Evolutionary conservation across 2,888 invertebrate genomes (phyloP), one percentile per base, ranked within the genome.

Genomic region (Bembecia ichneumoniformis): DNA sequence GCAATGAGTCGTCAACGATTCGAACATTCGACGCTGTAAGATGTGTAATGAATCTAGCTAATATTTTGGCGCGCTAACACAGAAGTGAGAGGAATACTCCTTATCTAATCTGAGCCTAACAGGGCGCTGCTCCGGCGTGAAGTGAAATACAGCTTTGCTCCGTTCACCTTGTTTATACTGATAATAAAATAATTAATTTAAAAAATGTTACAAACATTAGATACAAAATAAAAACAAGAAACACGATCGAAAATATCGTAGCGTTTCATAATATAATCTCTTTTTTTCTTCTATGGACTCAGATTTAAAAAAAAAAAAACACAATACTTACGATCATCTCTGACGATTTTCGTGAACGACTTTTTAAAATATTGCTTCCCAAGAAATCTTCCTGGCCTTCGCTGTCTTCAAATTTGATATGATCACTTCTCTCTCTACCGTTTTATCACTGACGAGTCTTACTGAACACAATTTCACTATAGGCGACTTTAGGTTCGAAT

Each of bases 281-380:
- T 36, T 0, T 36, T 36, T 36, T 3, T 35, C 11, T 35, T 35
- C 11, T 35, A 11, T 36, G 36, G 9, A 20, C 20, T 20, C 3
- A 20, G 4, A 20, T 20, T 20, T 4, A 20, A 40, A 0, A 13
- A 40, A 14, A 15, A 1, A 16, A 1, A 44, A 44, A 43, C 5
- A 5, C 15, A 5, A 48, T 58, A 81, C 82, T 82, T 57, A 83
- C 82, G 69, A 68, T 78, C 82, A 83, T 83, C 64, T 62, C 75
- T 77, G 66, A 64, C 59, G 67, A 57, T 72, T 68, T 68, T 63
- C 61, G n/a, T 1, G 40, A 40, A 7, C 40, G 2, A 10, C 13
- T 40, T 4, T 14, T 13, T 7, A 40, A 40, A 40, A n/a, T 40
- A 40, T 40, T 40, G 0, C 14, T 40, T 28, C 28, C 2, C 40